phyloP scores from a whole-genome alignment of 2,113 vertebrate species.

The Silurus glanis region DNA sequence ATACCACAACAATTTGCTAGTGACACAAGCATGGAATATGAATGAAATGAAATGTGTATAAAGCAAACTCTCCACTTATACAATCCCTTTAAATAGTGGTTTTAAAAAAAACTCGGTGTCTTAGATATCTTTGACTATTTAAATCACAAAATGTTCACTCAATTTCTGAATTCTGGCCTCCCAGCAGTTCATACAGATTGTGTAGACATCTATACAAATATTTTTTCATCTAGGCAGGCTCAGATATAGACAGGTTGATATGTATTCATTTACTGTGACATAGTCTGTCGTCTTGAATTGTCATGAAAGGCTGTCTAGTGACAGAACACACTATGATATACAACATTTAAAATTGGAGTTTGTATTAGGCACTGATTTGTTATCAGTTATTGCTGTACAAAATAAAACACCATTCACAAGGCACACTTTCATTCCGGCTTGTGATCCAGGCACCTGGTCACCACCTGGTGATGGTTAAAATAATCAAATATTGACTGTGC shows the following conservation, averaged over 20 bases:
- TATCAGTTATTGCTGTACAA: neutral
- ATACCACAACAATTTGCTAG: neutral
- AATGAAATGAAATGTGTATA: constrained; percentile 39
- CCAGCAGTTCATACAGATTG: neutral
- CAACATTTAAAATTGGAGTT: neutral
- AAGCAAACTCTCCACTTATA: constrained; percentile 36
- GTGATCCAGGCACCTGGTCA: constrained; percentile 5
- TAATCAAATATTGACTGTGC: constrained; percentile 31
- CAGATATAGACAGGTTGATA: neutral
- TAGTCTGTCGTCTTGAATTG: too few species aligned
- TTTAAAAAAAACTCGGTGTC: neutral
- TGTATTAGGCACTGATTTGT: constrained; percentile 9
- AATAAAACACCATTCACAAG: neutral
- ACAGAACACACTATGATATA: neutral
- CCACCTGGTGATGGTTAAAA: constrained; percentile 20
- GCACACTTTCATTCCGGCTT: neutral
- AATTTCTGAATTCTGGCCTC: neutral
- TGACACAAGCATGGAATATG: constrained; percentile 45
- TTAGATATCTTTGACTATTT: neutral
- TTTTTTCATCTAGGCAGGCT: neutral
- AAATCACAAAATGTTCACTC: neutral
- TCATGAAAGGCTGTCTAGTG: neutral
- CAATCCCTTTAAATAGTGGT: neutral
- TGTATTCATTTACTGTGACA: neutral
- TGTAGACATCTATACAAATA: neutral